Evolutionary conservation across 2,888 invertebrate species (phyloP).

Genomic region (Ennomos erosarius): DNA sequence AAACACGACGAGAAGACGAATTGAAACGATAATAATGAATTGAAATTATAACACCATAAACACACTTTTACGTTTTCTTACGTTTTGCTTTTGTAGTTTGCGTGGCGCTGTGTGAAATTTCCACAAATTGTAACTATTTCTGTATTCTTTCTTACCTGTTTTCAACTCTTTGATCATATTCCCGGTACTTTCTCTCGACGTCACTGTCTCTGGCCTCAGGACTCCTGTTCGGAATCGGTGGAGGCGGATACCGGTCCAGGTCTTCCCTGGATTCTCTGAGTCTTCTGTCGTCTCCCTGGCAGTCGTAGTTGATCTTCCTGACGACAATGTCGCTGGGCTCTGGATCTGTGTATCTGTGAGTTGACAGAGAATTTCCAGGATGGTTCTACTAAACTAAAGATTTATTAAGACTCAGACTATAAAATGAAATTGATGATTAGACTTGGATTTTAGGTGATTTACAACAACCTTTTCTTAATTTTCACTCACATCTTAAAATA

Average conservation of each 20-base stretch:
- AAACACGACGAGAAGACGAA: too few species aligned
- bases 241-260: conserved; percentile 49
- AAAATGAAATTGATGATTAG: neutral
- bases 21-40: too few species aligned
- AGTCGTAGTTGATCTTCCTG: conserved; percentile 67
- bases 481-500: too few species aligned
- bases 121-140: too few species aligned
- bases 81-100: too few species aligned
- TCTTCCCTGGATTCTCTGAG: conserved; percentile 62
- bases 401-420: too few species aligned
- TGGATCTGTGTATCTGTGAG: conserved; percentile 72
- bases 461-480: too few species aligned
- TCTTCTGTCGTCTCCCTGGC: conserved; percentile 62
- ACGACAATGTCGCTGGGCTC: conserved; percentile 76
- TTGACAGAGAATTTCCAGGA: too few species aligned
- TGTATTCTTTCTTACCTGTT: conserved; percentile 12
- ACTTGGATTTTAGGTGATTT: neutral
- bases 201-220: conserved; percentile 55
- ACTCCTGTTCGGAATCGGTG: conserved; percentile 30
- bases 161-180: conserved; percentile 60
- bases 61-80: too few species aligned
- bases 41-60: too few species aligned
- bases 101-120: too few species aligned
- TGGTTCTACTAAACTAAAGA: too few species aligned
- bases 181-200: conserved; percentile 61